These are phyloP conservation scores for Pseudomyrmex flavicornis DNA, from an alignment of 1,140 invertebrate species.

Conservation along the genomic window DNA sequence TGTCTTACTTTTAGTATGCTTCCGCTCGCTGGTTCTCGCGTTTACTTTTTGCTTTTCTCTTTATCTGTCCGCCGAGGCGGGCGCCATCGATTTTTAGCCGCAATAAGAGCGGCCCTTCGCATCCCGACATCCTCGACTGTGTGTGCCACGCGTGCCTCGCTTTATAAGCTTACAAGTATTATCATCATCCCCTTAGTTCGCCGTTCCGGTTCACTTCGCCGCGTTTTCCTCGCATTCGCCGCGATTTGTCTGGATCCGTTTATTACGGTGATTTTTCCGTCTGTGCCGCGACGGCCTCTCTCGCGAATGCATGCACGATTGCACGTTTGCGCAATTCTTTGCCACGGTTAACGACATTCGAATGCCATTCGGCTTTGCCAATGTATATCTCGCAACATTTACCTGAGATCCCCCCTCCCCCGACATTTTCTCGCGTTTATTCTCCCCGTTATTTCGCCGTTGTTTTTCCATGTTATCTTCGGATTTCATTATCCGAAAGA, in stretches of 20 bases:
- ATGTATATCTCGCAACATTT: conserved; percentile 40
- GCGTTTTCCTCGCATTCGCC: conserved; percentile 42
- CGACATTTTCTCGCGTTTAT: conserved; percentile 31
- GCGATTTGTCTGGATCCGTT: conserved; percentile 58
- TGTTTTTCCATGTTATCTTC: conserved; percentile 37
- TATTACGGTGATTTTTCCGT: conserved; percentile 51
- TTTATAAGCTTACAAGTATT: conserved; percentile 57
- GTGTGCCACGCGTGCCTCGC: conserved; percentile 3
- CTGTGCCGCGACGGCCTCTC: neutral
- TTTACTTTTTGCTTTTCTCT: conserved; percentile 35
- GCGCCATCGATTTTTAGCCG: conserved; percentile 58
- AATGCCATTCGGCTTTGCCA: conserved; percentile 36
- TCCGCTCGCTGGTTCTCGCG: neutral
- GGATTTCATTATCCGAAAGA: neutral
- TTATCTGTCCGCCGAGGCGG: neutral
- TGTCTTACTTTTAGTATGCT: conserved; percentile 47
- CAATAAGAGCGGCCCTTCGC: conserved; percentile 55
- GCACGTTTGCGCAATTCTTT: conserved; percentile 52
- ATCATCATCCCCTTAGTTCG: conserved; percentile 56
- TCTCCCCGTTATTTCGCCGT: neutral
- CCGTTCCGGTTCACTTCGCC: conserved; percentile 23
- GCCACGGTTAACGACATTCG: conserved; percentile 48
- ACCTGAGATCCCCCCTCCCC: conserved; percentile 4
- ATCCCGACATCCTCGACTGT: conserved; percentile 4
- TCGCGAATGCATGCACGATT: conserved; percentile 17